Base-by-base conservation (phyloP, 1,140 invertebrate species). In the Antheraea mylitta region DNA sequence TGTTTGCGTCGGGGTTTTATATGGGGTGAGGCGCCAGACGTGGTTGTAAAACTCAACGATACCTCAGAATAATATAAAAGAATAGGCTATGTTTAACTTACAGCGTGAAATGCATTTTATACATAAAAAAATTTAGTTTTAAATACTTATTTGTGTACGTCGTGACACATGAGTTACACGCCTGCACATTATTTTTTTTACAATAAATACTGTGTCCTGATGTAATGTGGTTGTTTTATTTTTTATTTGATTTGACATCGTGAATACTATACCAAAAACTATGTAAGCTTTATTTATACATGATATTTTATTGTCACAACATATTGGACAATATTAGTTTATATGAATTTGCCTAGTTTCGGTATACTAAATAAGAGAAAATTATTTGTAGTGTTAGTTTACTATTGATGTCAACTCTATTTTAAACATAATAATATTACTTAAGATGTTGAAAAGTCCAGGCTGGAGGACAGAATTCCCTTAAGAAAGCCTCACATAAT, bases 141-240 rank as follows among this genome's bases (percentile, higher is more conserved):
- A 85, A 83, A 82, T 81, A 83, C 86, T 89, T 89, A 86, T 90
- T 90, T 88, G 86, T 89, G 85, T 86, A 86, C 77, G 86, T 88
- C 84, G 84, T 85, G 85, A 87, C 78, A 82, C 85, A 88, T 85
- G 89, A 86, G 82, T 86, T 87, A 89, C 86, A 89, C 83, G 87
- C 87, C 88, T 87, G 90, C 90, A 92, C 90, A 91, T 83, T 92
- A 92, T 92, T 92, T 92, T n/a, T 92, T 92, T 85, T 92, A 92
- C 83, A 92, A 92, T 92, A 92, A 92, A 90, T 90, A 90, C 83
- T 85, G 87, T 89, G 89, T 89, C 87, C 89, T 86, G 79, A 89
- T 79, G 48, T 72, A 72, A 30, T 73, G 73, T 74, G 78, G 71
- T 83, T 86, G 87, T 91, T 92, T 92, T 85, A 89, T 90, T 91